These are phyloP conservation scores for Passer montanus DNA, from an alignment of 2,113 vertebrate genomes.

Conservation along the genomic window DNA sequence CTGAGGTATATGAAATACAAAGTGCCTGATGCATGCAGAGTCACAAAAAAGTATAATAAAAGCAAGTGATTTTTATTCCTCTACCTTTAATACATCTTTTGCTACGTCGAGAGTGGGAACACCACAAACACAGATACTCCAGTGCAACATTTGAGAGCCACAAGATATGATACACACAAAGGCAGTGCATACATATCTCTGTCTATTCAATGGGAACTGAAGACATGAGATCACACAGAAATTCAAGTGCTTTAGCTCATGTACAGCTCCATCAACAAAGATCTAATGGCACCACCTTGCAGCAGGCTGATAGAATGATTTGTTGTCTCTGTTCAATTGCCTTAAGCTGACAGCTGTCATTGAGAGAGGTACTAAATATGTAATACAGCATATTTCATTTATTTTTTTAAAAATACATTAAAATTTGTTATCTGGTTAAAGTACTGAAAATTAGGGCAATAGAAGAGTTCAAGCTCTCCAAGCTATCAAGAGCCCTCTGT, in stretches of 20 bases:
- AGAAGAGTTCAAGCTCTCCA: neutral
- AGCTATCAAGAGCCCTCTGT: neutral
- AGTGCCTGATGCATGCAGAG: neutral
- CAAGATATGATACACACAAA: neutral
- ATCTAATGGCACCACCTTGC: neutral
- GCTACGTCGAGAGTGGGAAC: neutral
- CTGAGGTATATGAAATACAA: neutral
- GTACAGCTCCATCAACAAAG: neutral
- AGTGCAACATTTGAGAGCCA: neutral
- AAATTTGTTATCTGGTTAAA: neutral
- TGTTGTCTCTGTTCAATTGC: neutral
- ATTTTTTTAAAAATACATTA: neutral
- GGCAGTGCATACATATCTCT: rapidly evolving
- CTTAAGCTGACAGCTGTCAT: neutral
- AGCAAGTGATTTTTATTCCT: neutral
- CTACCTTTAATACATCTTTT: neutral
- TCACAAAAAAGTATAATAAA: neutral
- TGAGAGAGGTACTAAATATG: neutral
- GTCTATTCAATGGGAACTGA: neutral
- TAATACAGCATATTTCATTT: neutral
- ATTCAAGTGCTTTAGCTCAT: neutral
- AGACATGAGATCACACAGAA: neutral
- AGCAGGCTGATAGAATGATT: neutral
- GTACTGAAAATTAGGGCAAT: neutral
- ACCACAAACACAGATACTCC: neutral